Evolutionary conservation across 2,888 invertebrate species (phyloP).

Genomic region (Notodonta ziczac): DNA sequence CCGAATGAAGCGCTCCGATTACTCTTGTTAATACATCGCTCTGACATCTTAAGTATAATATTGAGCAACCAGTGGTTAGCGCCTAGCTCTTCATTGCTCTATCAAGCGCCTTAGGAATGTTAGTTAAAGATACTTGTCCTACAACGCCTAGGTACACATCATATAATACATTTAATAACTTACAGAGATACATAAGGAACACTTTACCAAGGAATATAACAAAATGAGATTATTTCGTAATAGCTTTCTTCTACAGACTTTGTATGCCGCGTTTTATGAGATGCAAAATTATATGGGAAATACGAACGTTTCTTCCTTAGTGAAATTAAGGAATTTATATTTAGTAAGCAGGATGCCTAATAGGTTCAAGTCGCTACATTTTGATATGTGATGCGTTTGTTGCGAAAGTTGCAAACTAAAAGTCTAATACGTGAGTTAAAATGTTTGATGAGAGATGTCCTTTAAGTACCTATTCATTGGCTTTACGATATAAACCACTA

Average conservation of each 20-base stretch:
- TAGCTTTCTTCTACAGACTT: neutral
- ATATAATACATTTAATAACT: neutral
- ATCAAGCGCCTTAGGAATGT: neutral
- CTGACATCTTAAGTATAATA: slow-evolving; percentile 35
- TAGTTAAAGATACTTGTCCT: neutral
- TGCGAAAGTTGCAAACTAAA: slow-evolving; percentile 7
- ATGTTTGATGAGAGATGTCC: too few relatives aligned
- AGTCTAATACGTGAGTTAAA: too few relatives aligned
- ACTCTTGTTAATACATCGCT: slow-evolving; percentile 43
- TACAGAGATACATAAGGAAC: neutral
- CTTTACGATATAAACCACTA: slow-evolving; percentile 2
- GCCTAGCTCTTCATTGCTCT: neutral
- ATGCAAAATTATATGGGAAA: neutral
- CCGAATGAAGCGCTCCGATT: slow-evolving; percentile 51
- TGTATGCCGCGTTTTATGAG: neutral
- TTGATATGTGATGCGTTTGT: neutral
- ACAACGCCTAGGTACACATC: too few relatives aligned
- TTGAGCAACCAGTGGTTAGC: slow-evolving; percentile 17
- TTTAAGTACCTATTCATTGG: too few relatives aligned
- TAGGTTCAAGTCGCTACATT: neutral
- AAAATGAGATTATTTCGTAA: neutral
- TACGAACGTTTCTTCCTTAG: slow-evolving; percentile 1
- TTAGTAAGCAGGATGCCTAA: slow-evolving; percentile 12
- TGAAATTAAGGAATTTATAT: slow-evolving; percentile 9
- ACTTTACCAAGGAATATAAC: neutral